phyloP scores from a whole-genome alignment of 2,797 vertebrate genomes.

The Pangasius sanitwongsei region DNA sequence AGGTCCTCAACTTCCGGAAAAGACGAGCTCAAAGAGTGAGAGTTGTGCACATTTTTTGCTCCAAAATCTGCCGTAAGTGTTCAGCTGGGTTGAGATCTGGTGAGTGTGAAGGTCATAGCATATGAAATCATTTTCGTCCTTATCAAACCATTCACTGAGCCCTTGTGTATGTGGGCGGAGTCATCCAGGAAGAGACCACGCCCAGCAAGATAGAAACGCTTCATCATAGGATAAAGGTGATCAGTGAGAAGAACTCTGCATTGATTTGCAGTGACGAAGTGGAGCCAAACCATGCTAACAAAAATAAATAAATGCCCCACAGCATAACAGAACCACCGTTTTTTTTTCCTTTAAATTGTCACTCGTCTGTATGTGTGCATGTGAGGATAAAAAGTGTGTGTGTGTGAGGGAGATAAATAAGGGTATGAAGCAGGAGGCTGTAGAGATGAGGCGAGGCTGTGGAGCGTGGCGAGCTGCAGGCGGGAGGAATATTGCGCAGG shows the following conservation, averaged over 20 bases:
- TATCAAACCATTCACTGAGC: not conserved
- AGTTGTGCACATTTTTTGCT: not conserved
- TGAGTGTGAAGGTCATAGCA: not conserved
- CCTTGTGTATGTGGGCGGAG: not conserved
- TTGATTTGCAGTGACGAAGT: not conserved
- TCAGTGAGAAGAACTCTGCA: not conserved
- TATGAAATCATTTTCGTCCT: not conserved
- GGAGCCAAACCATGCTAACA: not conserved
- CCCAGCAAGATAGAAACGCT: not conserved
- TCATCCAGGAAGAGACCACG: not conserved
- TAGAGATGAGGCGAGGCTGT: slow-evolving; percentile 51
- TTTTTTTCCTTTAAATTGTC: slow-evolving; percentile 19
- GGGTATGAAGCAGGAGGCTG: slow-evolving; percentile 49
- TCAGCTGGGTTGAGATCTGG: not conserved
- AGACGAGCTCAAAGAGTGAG: not conserved
- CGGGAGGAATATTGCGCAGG: slow-evolving; percentile 50
- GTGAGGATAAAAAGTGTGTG: slow-evolving; percentile 11
- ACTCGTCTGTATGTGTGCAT: slow-evolving; percentile 13
- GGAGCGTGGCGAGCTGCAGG: slow-evolving; percentile 45
- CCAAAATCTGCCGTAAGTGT: not conserved
- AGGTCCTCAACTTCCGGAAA: not conserved
- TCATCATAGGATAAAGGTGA: not conserved
- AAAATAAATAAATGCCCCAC: slow-evolving; percentile 1
- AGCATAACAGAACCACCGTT: not conserved
- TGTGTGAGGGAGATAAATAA: slow-evolving; percentile 44